Percentiles rank a stretch among this genome's conserved stretches.
These are phyloP conservation scores for Heliconius congener DNA, from an alignment of 1,140 invertebrate species.

Conservation along the genomic window DNA sequence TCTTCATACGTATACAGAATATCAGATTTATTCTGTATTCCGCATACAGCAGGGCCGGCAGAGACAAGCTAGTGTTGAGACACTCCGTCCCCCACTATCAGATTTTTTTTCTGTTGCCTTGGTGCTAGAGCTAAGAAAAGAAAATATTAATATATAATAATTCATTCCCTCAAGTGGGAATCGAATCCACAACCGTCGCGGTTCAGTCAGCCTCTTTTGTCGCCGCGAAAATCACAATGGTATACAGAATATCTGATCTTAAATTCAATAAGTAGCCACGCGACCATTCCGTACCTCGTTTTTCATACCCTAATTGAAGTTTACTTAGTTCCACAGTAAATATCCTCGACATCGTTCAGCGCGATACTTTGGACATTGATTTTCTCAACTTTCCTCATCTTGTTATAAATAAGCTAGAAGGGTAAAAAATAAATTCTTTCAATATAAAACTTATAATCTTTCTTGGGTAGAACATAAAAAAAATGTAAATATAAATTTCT, in stretches of 20 bases:
- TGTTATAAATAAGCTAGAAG: neutral
- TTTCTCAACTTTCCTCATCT: neutral
- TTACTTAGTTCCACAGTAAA: neutral
- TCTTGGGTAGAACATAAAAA: neutral
- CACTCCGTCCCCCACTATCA: no score
- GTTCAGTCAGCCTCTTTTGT: no score
- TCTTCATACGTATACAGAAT: no score
- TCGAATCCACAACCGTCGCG: no score
- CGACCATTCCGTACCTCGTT: neutral
- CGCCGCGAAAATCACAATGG: no score
- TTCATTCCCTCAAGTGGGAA: no score
- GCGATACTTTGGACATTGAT: neutral
- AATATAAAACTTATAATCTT: conserved; percentile 7
- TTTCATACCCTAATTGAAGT: conserved; percentile 10
- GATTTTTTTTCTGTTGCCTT: no score
- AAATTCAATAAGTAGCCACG: neutral
- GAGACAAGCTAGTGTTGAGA: no score
- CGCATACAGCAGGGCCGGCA: no score
- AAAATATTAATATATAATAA: no score
- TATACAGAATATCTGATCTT: neutral
- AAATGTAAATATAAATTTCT: neutral
- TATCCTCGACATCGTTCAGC: neutral
- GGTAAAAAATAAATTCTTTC: neutral
- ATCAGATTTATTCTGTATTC: no score
- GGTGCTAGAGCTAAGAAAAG: no score